phyloP scores from a whole-genome alignment of 2,797 vertebrate species.

The Scolopax bukidnonensis region DNA sequence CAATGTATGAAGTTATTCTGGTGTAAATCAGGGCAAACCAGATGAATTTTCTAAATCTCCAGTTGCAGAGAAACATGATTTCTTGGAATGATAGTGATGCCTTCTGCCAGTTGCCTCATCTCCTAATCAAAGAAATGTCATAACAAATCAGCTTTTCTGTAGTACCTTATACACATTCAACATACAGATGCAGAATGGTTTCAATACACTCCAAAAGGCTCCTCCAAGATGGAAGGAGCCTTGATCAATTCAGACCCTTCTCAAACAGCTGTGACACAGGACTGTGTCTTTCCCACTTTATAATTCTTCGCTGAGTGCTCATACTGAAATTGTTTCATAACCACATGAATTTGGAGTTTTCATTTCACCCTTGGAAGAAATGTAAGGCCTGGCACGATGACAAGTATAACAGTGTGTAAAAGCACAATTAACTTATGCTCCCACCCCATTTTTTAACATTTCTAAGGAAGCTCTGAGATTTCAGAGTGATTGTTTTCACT shows the following conservation, averaged over 20 bases:
- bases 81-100: neutral
- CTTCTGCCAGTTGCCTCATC: slow-evolving; percentile 37
- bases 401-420: slow-evolving; percentile 79
- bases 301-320: slow-evolving; percentile 64
- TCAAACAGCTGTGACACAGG: slow-evolving; percentile 47
- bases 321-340: slow-evolving; percentile 75
- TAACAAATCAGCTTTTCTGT: neutral
- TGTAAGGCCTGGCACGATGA: slow-evolving; percentile 73
- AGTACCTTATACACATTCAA: neutral
- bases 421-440: slow-evolving; percentile 78
- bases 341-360: slow-evolving; percentile 75
- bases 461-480: slow-evolving; percentile 72
- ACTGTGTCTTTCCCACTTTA: slow-evolving; percentile 62
- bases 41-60: neutral
- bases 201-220: neutral
- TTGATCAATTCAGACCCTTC: slow-evolving; percentile 55
- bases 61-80: neutral
- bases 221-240: slow-evolving; percentile 36
- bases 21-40: neutral
- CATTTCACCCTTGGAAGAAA: slow-evolving; percentile 75
- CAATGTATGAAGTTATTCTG: neutral
- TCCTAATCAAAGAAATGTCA: slow-evolving; percentile 20
- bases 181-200: neutral
- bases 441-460: slow-evolving; percentile 69
- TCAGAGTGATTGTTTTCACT: slow-evolving; percentile 68